A percentile compares a stretch with the other conserved stretches of the same genome.
Conservation (phyloP, 2,888 invertebrate species). For the Antheraea yamamai region DNA sequence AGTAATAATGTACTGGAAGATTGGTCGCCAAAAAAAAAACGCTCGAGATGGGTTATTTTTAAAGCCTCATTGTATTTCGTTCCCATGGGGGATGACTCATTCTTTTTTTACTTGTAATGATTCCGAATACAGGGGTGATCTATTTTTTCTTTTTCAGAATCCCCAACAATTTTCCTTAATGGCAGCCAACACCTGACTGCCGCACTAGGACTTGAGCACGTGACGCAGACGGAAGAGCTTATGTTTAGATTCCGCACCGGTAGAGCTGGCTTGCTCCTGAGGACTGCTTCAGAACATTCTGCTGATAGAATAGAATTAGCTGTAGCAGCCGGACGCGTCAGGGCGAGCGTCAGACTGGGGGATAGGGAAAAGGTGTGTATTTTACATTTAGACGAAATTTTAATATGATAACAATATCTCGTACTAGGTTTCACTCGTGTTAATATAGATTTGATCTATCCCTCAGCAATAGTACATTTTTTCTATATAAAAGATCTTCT, state of each 20-base stretch:
- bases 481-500: too few species aligned
- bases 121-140: too few species aligned
- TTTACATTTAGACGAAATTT: not conserved
- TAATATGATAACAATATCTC: not conserved
- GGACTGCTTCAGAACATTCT: conserved; percentile 90
- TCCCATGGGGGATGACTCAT: too few species aligned
- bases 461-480: too few species aligned
- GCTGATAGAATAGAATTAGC: conserved; percentile 93
- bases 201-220: conserved; percentile 86
- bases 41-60: too few species aligned
- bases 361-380: conserved; percentile 90
- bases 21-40: too few species aligned
- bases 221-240: conserved; percentile 95
- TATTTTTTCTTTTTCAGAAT: conserved; percentile 81
- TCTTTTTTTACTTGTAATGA: too few species aligned
- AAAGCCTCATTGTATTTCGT: too few species aligned
- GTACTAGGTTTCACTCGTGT: too few species aligned
- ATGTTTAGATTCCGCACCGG: conserved; percentile 92
- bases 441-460: too few species aligned
- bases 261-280: conserved; percentile 88
- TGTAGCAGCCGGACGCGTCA: conserved; percentile 91
- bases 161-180: conserved; percentile 93
- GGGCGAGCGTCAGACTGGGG: conserved; percentile 91
- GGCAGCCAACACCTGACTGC: conserved; percentile 94
- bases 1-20: too few species aligned